Evolutionary conservation across 2,113 vertebrate genomes (phyloP).

Genomic region (Phalacrocorax carbo): DNA sequence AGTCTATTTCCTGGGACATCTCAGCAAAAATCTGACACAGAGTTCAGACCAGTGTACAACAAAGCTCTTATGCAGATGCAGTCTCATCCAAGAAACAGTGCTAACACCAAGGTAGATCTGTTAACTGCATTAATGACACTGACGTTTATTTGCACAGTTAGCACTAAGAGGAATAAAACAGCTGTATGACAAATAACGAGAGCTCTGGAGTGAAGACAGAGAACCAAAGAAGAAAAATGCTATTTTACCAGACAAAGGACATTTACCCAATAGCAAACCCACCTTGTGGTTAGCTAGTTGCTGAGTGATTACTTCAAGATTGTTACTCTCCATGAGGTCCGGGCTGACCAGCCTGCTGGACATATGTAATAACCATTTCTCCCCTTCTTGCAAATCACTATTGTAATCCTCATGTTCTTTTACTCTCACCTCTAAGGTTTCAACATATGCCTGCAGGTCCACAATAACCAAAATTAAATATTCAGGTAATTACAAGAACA

Average conservation of each 20-base stretch:
- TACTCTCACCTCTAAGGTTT: constrained; percentile 82
- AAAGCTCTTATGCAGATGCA: neutral
- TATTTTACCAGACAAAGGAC: neutral
- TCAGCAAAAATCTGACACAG: neutral
- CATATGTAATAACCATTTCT: constrained; percentile 96
- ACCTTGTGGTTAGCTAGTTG: constrained; percentile 96
- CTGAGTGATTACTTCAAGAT: constrained; percentile 89
- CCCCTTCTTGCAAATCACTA: constrained; percentile 89
- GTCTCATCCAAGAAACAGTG: neutral
- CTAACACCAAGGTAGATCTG: neutral
- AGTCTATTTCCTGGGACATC: neutral
- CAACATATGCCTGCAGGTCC: constrained; percentile 76
- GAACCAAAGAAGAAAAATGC: neutral
- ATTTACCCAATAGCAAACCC: neutral
- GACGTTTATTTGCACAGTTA: neutral
- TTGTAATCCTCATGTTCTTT: constrained; percentile 93
- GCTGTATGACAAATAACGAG: neutral
- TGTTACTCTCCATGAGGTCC: constrained; percentile 82
- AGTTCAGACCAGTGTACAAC: neutral
- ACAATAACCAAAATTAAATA: neutral
- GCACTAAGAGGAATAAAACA: neutral
- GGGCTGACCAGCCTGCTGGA: constrained; percentile 90
- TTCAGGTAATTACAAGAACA: neutral
- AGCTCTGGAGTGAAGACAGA: neutral
- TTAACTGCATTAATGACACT: neutral